Conservation (phyloP, 2,888 invertebrate genomes). For the Sphaeridia pumilis region DNA sequence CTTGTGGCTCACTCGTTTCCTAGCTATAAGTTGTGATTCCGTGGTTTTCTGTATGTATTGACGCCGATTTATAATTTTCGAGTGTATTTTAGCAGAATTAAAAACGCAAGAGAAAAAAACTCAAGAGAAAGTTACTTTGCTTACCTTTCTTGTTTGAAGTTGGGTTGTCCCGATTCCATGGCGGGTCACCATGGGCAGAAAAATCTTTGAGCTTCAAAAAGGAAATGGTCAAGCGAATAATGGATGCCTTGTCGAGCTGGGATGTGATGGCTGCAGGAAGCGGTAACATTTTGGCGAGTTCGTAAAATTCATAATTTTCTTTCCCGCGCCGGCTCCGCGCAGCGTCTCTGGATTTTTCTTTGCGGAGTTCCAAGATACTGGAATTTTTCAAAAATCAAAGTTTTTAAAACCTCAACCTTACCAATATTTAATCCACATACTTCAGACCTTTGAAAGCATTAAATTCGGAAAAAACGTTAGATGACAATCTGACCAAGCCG, state of each 20-base stretch:
- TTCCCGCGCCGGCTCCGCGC: conserved; percentile 82
- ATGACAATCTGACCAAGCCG: too few relatives aligned
- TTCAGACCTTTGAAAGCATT: too few relatives aligned
- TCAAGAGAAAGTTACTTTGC: background rate
- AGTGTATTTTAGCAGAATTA: too few relatives aligned
- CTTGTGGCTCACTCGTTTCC: too few relatives aligned
- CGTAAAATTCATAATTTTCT: conserved; percentile 94
- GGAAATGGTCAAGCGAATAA: conserved; percentile 90
- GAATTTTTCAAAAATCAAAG: conserved; percentile 39
- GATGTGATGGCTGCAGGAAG: conserved; percentile 82
- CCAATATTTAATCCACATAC: too few relatives aligned
- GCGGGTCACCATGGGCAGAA: conserved; percentile 89
- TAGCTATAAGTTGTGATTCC: too few relatives aligned
- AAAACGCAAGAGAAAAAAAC: too few relatives aligned
- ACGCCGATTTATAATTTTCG: too few relatives aligned
- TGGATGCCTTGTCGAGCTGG: conserved; percentile 89
- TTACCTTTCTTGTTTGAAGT: conserved; percentile 34
- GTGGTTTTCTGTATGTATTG: too few relatives aligned
- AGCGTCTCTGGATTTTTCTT: conserved; percentile 87
- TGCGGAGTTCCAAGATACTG: conserved; percentile 85
- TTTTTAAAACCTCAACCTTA: background rate
- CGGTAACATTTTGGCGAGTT: conserved; percentile 87
- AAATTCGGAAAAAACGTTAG: too few relatives aligned
- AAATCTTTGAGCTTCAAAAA: conserved; percentile 90
- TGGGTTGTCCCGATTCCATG: conserved; percentile 67